These are phyloP conservation scores for Diorhabda carinulata DNA, from an alignment of 1,140 invertebrate genomes.

Conservation along the genomic window DNA sequence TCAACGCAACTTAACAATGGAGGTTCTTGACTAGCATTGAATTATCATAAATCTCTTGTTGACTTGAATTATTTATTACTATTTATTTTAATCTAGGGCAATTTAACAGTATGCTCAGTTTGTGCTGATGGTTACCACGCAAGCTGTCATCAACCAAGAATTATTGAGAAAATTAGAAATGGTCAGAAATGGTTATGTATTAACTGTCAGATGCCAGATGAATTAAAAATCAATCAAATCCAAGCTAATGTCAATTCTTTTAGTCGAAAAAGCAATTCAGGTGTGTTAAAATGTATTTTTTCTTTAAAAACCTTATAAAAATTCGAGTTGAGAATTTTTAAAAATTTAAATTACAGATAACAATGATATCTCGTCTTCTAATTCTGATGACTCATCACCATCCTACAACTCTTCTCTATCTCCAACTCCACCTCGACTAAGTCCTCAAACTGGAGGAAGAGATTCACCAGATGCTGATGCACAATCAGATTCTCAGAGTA, in stretches of 20 bases:
- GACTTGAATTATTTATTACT: no score
- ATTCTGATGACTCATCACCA: constrained; percentile 30
- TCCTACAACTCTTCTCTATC: constrained; percentile 29
- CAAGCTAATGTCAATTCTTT: constrained; percentile 35
- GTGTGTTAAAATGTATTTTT: constrained; percentile 1
- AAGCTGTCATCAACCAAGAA: constrained; percentile 65
- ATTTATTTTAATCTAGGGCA: constrained; percentile 51
- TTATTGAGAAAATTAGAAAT: constrained; percentile 53
- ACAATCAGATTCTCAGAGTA: constrained; percentile 40
- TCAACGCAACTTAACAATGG: no score
- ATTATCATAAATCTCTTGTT: no score
- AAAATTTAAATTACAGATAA: constrained; percentile 21
- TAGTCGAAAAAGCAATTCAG: constrained; percentile 21
- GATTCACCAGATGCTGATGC: constrained; percentile 26
- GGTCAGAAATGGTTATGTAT: constrained; percentile 57
- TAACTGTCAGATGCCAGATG: constrained; percentile 51
- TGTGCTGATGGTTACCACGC: constrained; percentile 82
- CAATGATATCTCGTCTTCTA: constrained; percentile 25
- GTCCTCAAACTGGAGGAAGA: constrained; percentile 36
- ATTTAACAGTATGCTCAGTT: constrained; percentile 70
- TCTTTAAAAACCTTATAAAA: no score
- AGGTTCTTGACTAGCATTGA: no score
- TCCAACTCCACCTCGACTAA: constrained; percentile 41
- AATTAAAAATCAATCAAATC: constrained; percentile 42
- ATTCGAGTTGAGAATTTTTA: no score